These are phyloP conservation scores for Aphelocoma californica DNA, from an alignment of 2,797 vertebrate species.

Conservation along the genomic window DNA sequence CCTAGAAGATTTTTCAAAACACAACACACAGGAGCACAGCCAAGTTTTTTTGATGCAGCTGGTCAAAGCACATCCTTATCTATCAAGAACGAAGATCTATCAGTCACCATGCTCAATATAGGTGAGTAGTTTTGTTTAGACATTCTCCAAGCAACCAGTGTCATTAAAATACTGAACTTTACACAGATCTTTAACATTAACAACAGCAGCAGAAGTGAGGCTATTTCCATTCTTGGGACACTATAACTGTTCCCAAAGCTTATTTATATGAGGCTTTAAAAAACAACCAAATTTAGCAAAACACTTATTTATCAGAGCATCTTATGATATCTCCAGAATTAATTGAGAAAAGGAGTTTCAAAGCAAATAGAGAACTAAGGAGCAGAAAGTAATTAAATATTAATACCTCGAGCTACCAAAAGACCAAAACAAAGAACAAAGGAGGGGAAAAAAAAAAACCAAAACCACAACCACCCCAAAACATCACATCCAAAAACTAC, in stretches of 20 bases:
- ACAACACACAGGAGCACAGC: not conserved
- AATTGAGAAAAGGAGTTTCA: constrained; percentile 2
- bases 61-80: not conserved
- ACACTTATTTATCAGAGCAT: not conserved
- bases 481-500: not conserved
- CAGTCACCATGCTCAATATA: not conserved
- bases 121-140: not conserved
- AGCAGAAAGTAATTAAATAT: not conserved
- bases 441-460: not conserved
- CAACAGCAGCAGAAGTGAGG: not conserved
- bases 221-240: not conserved
- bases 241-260: not conserved
- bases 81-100: not conserved
- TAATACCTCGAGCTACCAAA: not conserved
- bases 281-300: not conserved
- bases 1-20: not conserved
- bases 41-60: not conserved
- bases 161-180: constrained; percentile 20
- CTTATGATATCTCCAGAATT: not conserved
- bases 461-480: not conserved
- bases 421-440: not conserved
- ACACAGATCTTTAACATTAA: not conserved
- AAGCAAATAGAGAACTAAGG: not conserved
- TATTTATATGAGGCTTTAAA: not conserved
- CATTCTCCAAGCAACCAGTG: not conserved